Conservation (phyloP, 1,140 invertebrate genomes). For the Maconellicoccus hirsutus region DNA sequence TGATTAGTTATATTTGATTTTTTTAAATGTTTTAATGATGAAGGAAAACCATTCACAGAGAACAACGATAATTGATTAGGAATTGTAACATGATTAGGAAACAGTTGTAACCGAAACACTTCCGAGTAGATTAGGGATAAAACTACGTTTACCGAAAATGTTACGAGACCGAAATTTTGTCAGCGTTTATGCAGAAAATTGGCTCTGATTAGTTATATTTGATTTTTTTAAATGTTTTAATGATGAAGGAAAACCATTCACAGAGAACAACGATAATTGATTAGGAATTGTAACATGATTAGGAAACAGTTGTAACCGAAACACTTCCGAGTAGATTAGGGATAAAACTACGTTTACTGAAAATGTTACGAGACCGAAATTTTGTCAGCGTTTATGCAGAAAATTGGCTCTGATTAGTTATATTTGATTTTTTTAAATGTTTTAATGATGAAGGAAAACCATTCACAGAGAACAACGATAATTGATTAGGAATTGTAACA, state of each 20-base stretch:
- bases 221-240: background rate
- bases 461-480: background rate
- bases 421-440: no score
- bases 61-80: background rate
- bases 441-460: constrained; percentile 6
- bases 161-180: background rate
- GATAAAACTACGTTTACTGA: background rate
- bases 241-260: constrained; percentile 11
- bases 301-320: background rate
- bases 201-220: background rate
- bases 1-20: background rate
- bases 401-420: background rate
- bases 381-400: background rate
- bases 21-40: background rate
- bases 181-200: background rate
- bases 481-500: background rate
- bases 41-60: constrained; percentile 1
- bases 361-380: background rate
- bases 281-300: background rate
- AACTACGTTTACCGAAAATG: background rate
- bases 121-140: background rate
- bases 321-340: constrained; percentile 2
- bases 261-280: background rate
- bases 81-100: background rate
- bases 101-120: background rate